Evolutionary conservation across 2,888 invertebrate genomes (phyloP), one percentile per base, ranked within the genome.

Genomic region (Phorcus lineatus): DNA sequence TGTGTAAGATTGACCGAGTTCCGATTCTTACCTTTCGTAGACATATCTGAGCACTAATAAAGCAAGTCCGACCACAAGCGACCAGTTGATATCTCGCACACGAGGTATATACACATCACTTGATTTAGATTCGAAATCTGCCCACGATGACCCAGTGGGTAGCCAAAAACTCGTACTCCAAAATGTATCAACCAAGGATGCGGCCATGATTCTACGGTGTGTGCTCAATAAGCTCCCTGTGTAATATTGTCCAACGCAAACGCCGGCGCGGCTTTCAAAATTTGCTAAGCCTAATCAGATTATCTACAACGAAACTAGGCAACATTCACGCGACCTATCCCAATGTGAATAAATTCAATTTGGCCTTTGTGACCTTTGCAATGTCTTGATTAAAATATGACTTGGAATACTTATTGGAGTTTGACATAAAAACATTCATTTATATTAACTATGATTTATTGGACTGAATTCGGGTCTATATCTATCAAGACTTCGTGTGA

Each of bases 21-120:
- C 22, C 9, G 22, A 55, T 81, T 95, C 95, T 95, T 94, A 98
- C 97, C 96, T 96, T 94, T 98, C 97, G 86, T 97, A 94, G 85
- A 96, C 92, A 92, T 95, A 95, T 92, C 98, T 95, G 81, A 97
- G 89, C 79, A 95, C 91, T 92, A 97, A 95, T 86, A 98, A 94
- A 85, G 96, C 94, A 81, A 97, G 91, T 77, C 97, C 97, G 94
- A 98, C 94, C 7, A 87, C 84, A 89, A 90, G 82, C 98, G 94
- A 94, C 81, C 77, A 77, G 53, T 81, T 75, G 13, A 81, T 47
- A 22, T 81, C 81, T 22, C 54, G 40, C 1, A 81, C 31, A 28
- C 76, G 76, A n/a, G 81, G 81, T 9, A 53, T 52, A 53, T 81
- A 88, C 2, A 55, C 54, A 36, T 55, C 76, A n/a, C 54, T 76